A percentile compares a stretch with the other conserved stretches of the same genome.
Evolutionary conservation across 2,113 vertebrate species (phyloP).

Genomic region (Coptodon bakossiorum): DNA sequence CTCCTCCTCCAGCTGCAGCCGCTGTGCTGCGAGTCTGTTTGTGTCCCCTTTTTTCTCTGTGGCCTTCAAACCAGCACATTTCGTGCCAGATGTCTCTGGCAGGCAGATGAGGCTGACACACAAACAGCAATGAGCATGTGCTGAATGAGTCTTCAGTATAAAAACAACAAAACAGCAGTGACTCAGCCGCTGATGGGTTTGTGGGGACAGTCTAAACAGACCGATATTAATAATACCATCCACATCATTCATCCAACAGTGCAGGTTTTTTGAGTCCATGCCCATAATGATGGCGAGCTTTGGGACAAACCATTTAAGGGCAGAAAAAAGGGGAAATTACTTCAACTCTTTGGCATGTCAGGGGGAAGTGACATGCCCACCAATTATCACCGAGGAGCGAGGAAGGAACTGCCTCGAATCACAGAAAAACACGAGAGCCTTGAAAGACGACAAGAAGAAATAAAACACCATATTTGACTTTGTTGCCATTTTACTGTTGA

Average conservation of each 20-base stretch:
- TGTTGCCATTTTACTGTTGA: not conserved
- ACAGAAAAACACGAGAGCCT: not conserved
- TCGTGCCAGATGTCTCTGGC: constrained; percentile 56
- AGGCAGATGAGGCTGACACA: constrained; percentile 42
- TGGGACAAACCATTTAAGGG: constrained; percentile 4
- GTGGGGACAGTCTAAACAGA: not conserved
- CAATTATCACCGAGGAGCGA: not conserved
- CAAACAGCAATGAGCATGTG: constrained; percentile 52
- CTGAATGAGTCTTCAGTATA: constrained; percentile 27
- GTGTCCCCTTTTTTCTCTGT: not conserved
- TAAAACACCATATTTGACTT: not conserved
- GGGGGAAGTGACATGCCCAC: constrained; percentile 39
- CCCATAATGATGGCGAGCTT: not conserved
- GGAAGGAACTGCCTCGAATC: not conserved
- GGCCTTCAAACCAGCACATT: constrained; percentile 43
- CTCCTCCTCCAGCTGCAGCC: not conserved
- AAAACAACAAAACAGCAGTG: not conserved
- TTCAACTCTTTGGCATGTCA: constrained; percentile 40
- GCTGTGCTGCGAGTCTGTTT: not conserved
- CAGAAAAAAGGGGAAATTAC: constrained; percentile 53
- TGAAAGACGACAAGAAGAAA: not conserved
- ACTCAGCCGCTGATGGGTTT: not conserved
- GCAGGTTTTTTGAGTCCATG: not conserved
- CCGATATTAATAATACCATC: not conserved
- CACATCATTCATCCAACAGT: not conserved